phyloP scores from a whole-genome alignment of 2,113 vertebrate genomes.

The Sturnira hondurensis region DNA sequence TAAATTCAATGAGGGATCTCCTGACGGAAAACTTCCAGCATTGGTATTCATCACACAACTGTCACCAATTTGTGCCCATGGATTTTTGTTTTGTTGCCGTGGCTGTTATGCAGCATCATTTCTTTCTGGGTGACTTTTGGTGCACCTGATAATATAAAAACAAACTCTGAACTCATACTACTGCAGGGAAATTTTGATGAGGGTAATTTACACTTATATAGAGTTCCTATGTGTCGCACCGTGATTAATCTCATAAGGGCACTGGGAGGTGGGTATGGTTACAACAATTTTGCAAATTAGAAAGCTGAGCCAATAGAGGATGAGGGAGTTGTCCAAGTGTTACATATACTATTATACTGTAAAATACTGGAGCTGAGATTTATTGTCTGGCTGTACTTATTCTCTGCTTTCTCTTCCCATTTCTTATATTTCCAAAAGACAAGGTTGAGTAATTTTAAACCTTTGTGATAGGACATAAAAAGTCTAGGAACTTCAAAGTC shows the following conservation, averaged over 20 bases:
- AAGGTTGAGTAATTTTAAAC: background rate
- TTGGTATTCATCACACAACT: background rate
- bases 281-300: background rate
- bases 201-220: background rate
- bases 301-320: background rate
- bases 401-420: background rate
- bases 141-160: background rate
- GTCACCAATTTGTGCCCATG: background rate
- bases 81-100: background rate
- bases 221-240: background rate
- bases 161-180: background rate
- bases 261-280: background rate
- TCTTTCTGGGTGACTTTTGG: background rate
- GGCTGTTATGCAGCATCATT: background rate
- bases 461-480: background rate
- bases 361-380: background rate
- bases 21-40: background rate
- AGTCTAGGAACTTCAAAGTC: background rate
- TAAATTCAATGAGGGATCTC: background rate
- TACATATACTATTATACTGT: background rate
- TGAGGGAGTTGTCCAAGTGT: background rate
- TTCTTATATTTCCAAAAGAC: background rate
- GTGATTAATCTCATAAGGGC: background rate
- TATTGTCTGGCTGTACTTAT: background rate
- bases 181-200: background rate